phyloP scores from a whole-genome alignment of 1,140 invertebrate genomes.

The Brachionus paranguensis region DNA sequence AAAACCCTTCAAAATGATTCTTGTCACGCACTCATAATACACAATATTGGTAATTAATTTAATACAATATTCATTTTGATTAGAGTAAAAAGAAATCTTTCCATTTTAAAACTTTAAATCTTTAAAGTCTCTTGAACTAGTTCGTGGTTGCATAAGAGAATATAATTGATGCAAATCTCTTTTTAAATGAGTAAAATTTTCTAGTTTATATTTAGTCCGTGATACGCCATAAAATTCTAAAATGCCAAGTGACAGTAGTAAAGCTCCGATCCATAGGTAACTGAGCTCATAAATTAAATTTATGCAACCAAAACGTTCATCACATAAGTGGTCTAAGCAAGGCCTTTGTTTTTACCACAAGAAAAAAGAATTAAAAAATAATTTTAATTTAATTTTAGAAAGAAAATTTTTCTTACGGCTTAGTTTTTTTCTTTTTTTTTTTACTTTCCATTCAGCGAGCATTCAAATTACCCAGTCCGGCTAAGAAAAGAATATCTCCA shows the following conservation, averaged over 20 bases:
- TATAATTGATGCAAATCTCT: conserved; percentile 2
- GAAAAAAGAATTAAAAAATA: neutral
- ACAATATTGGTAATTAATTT: neutral
- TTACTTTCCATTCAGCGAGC: neutral
- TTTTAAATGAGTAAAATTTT: neutral
- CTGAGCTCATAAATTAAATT: neutral
- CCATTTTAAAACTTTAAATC: neutral
- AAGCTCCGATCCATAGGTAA: neutral
- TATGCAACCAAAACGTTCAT: neutral
- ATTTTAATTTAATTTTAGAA: neutral
- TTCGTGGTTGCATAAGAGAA: neutral
- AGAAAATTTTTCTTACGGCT: neutral
- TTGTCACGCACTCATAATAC: neutral
- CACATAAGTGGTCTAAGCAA: too few relatives aligned
- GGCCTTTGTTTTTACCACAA: neutral
- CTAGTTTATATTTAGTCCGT: neutral
- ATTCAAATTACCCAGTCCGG: neutral
- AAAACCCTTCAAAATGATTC: neutral
- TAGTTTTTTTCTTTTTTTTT: neutral
- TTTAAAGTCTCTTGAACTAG: neutral
- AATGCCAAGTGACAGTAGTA: neutral
- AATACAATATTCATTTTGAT: neutral
- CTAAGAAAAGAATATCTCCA: neutral
- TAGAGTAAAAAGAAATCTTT: neutral
- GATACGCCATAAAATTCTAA: neutral